Percentiles rank a stretch among this genome's conserved stretches.
These are phyloP conservation scores for Rosalia funebris DNA, from an alignment of 2,888 invertebrate genomes.

Conservation along the genomic window DNA sequence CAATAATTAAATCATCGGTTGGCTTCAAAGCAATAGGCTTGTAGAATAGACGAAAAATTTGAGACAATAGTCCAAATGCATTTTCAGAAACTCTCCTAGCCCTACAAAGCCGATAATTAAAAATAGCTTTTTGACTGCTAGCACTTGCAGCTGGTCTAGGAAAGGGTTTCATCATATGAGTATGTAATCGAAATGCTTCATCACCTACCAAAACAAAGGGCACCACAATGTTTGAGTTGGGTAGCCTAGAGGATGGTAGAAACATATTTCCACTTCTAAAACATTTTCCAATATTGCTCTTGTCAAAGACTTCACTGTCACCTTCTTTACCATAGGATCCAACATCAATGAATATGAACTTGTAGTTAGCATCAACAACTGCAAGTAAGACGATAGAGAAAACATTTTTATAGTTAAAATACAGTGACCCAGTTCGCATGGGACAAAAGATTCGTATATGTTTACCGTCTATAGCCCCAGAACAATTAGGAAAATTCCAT, in stretches of 20 bases:
- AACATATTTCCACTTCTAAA: not conserved
- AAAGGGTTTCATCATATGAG: slow-evolving; percentile 14
- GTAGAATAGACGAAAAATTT: too few species aligned
- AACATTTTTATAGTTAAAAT: not conserved
- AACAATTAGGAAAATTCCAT: too few species aligned
- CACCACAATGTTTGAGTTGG: not conserved
- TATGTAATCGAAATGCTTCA: slow-evolving; percentile 12
- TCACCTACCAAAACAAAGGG: slow-evolving; percentile 3
- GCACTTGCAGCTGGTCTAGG: not conserved
- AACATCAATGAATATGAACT: not conserved
- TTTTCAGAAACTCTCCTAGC: slow-evolving; percentile 13
- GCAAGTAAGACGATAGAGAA: not conserved
- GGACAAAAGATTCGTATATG: too few species aligned
- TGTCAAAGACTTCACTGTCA: not conserved
- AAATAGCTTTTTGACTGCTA: slow-evolving; percentile 1
- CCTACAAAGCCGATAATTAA: slow-evolving; percentile 6
- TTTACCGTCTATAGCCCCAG: too few species aligned
- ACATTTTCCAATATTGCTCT: not conserved
- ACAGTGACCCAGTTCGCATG: slow-evolving; percentile 14
- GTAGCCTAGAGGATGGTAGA: not conserved
- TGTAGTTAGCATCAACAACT: not conserved
- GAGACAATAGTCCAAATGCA: too few species aligned
- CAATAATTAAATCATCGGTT: slow-evolving; percentile 8
- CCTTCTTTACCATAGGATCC: slow-evolving; percentile 4
- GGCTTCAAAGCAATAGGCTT: too few species aligned